phyloP scores from a whole-genome alignment of 1,140 invertebrate species.

The Eumaeus atala region DNA sequence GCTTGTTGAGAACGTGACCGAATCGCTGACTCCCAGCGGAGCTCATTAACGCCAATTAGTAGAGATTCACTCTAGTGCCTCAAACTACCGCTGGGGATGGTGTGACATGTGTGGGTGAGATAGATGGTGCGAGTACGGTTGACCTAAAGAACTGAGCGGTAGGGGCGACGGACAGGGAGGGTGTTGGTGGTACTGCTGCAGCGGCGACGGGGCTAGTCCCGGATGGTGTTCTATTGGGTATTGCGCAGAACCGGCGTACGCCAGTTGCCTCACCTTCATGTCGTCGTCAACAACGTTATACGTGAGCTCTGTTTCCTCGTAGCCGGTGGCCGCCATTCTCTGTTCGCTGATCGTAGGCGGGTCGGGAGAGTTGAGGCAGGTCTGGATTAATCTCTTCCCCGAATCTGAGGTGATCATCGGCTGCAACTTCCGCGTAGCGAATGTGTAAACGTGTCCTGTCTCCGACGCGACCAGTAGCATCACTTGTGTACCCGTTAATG shows the following conservation, averaged over 20 bases:
- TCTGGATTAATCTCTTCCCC: constrained; percentile 98
- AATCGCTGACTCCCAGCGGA: constrained; percentile 32
- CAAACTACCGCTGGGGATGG: constrained; percentile 82
- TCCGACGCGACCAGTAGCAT: constrained; percentile 97
- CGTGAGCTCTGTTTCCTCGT: constrained; percentile 98
- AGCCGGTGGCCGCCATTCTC: constrained; percentile 98
- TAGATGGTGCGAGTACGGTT: constrained; percentile 78
- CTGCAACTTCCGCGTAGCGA: constrained; percentile 98
- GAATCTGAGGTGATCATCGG: constrained; percentile 99
- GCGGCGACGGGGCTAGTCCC: constrained; percentile 75
- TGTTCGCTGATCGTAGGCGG: constrained; percentile 90
- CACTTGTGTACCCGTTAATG: constrained; percentile 98
- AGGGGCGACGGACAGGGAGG: constrained; percentile 76
- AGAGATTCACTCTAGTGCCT: constrained; percentile 50
- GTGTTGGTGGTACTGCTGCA: constrained; percentile 74
- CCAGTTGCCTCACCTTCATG: constrained; percentile 96
- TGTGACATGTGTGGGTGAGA: constrained; percentile 80
- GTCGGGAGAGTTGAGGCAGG: constrained; percentile 98
- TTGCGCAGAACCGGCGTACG: constrained; percentile 83
- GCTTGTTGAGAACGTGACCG: constrained; percentile 58
- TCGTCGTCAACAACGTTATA: constrained; percentile 96
- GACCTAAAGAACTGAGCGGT: constrained; percentile 75
- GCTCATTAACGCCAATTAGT: constrained; percentile 19
- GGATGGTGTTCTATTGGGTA: constrained; percentile 77
- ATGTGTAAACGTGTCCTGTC: constrained; percentile 99